Conservation (phyloP, 2,113 vertebrate genomes). For the Pundamilia nyererei region DNA sequence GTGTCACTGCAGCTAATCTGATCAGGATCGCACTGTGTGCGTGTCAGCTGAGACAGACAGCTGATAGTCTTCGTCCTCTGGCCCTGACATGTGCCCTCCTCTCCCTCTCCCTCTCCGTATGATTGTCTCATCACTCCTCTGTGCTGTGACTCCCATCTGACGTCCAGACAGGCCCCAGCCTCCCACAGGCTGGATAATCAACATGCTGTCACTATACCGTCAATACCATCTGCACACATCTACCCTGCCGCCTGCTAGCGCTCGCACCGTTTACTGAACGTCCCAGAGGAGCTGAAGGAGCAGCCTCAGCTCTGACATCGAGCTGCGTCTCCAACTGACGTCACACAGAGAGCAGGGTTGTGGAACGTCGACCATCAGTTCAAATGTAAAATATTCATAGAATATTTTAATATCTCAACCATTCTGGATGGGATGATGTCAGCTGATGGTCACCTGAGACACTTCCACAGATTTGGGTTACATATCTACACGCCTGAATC, state of each 20-base stretch:
- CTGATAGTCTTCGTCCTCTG: slow-evolving; percentile 73
- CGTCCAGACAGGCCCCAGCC: slow-evolving; percentile 86
- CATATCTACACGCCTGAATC: background rate
- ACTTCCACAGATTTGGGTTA: background rate
- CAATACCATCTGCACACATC: slow-evolving; percentile 81
- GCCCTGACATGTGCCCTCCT: slow-evolving; percentile 69
- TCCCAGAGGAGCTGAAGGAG: background rate
- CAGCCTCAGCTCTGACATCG: background rate
- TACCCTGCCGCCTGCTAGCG: background rate
- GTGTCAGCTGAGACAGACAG: slow-evolving; percentile 65
- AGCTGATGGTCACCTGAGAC: background rate
- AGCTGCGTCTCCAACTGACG: background rate
- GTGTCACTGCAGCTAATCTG: slow-evolving; percentile 55
- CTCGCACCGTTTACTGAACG: background rate
- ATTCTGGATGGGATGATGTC: background rate
- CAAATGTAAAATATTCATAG: background rate
- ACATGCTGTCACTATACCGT: slow-evolving; percentile 89
- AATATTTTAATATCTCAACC: background rate
- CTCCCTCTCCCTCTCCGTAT: slow-evolving; percentile 44
- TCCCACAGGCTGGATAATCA: slow-evolving; percentile 95
- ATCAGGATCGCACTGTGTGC: slow-evolving; percentile 68
- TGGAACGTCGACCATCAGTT: background rate
- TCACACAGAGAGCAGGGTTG: background rate
- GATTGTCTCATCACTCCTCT: slow-evolving; percentile 86
- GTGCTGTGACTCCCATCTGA: slow-evolving; percentile 83